phyloP scores from a whole-genome alignment of 2,888 invertebrate species.

The Drosophila formosana region DNA sequence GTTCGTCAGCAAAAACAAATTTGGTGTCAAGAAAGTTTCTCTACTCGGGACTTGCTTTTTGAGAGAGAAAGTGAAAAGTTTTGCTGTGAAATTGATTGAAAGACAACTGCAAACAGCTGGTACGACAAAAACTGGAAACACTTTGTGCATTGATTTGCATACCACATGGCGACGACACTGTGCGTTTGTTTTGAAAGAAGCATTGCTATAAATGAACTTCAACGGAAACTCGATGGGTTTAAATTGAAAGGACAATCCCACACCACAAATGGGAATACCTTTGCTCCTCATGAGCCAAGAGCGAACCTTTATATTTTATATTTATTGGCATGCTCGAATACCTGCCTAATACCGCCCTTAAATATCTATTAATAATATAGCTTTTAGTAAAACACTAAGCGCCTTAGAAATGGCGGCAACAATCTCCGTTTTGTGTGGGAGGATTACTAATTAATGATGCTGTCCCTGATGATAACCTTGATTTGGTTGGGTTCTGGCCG shows the following conservation, averaged over 20 bases:
- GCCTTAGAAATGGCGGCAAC: slow-evolving; percentile 16
- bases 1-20: slow-evolving; percentile 19
- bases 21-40: slow-evolving; percentile 60
- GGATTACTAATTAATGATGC: slow-evolving; percentile 66
- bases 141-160: slow-evolving; percentile 8
- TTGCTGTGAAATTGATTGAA: slow-evolving; percentile 55
- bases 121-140: slow-evolving; percentile 9
- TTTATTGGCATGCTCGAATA: slow-evolving; percentile 1
- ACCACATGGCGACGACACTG: not conserved
- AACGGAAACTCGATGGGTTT: not conserved
- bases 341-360: not conserved
- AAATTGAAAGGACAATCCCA: not conserved
- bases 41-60: not conserved
- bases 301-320: not conserved
- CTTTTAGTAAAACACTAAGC: slow-evolving; percentile 15
- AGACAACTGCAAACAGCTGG: slow-evolving; percentile 26
- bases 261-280: not conserved
- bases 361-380: slow-evolving; percentile 25
- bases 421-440: not conserved
- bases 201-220: not conserved
- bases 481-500: slow-evolving; percentile 17
- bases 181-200: not conserved
- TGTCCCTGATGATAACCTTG: slow-evolving; percentile 57
- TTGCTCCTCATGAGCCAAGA: not conserved
- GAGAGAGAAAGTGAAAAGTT: slow-evolving; percentile 50